Evolutionary conservation across 53 echinoderm and acorn worm genomes (phyloP).

Genomic region (Hippasteria phrygiana): DNA sequence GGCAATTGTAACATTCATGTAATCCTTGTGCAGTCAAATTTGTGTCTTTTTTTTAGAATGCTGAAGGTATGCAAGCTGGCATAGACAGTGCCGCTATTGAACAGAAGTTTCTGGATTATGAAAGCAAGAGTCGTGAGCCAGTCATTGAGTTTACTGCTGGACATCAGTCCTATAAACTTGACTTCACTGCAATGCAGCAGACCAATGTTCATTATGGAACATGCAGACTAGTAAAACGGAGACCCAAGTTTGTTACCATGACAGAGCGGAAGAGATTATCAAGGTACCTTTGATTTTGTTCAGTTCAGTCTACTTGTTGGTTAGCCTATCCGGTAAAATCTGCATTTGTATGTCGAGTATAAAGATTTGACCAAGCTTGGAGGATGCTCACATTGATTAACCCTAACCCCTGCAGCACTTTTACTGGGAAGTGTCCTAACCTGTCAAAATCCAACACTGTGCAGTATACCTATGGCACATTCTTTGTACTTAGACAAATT

Average conservation of each 20-base stretch:
- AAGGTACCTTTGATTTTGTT: not conserved
- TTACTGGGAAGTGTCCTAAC: too few species aligned
- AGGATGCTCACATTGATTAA: too few species aligned
- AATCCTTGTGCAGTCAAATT: too few species aligned
- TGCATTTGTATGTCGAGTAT: too few species aligned
- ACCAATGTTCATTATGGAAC: conserved; percentile 42
- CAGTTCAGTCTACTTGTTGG: not conserved
- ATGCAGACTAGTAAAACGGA: conserved; percentile 34
- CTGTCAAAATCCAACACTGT: too few species aligned
- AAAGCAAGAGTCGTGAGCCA: conserved; percentile 3
- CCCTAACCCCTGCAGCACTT: too few species aligned
- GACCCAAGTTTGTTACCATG: conserved; percentile 53
- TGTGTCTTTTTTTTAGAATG: conserved; percentile 13
- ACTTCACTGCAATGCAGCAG: conserved; percentile 56
- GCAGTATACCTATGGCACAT: too few species aligned
- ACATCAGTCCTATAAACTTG: conserved; percentile 17
- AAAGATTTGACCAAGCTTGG: too few species aligned
- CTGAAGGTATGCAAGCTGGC: conserved; percentile 29
- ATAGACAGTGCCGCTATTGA: conserved; percentile 38
- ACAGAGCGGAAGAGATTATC: conserved; percentile 7
- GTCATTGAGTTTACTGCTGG: conserved; percentile 21
- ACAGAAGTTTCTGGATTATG: conserved; percentile 14
- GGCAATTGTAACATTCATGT: not conserved
- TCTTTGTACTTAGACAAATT: too few species aligned
- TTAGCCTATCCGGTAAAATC: too few species aligned